Evolutionary conservation across 2,797 vertebrate species (phyloP), one percentile per base, ranked within the genome.

Genomic region (Myiotriccus ornatus): DNA sequence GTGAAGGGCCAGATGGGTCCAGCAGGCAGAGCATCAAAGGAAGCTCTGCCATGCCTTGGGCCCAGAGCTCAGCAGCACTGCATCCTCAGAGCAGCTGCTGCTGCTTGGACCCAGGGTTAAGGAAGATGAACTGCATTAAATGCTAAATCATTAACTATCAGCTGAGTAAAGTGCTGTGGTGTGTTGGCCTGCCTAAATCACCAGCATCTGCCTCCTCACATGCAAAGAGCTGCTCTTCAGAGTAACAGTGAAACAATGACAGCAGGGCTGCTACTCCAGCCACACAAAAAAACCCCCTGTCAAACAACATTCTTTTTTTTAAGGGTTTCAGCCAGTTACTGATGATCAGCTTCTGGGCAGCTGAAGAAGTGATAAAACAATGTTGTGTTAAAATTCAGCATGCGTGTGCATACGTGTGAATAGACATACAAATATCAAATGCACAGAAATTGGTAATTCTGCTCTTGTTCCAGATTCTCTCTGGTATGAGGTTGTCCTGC

Each of bases 101-200:
- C 94, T 97, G 49, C 96, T 95, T 97, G 96, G 98, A 97, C 96
- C 96, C n/a, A 6, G 68, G 94, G 96, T 97, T 97, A 94, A 94
- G 94, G 95, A 96, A 97, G 92, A 97, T 93, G 96, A 97, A 96
- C 96, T 96, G 73, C 83, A 91, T 96, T 97, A 97, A 97, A 95
- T 96, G 84, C 92, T 94, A 97, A 97, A 98, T 97, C 96, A 96
- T 97, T 97, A 96, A 93, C 93, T 96, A 97, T 96, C 89, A 94
- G 73, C 95, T 93, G 89, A 97, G 88, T 94, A 92, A 95, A 97
- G 93, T 90, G 69, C 52, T 65, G 50, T 68, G 27, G 65, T 95
- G 57, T 50, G 30, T 76, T 96, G 83, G 70, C 64, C 94, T 96
- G 53, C 86, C 95, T 95, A 92, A 96, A 96, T 96, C 85, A 69